Conservation (phyloP, 1,140 invertebrate species). For the Chrysopa pallens region DNA sequence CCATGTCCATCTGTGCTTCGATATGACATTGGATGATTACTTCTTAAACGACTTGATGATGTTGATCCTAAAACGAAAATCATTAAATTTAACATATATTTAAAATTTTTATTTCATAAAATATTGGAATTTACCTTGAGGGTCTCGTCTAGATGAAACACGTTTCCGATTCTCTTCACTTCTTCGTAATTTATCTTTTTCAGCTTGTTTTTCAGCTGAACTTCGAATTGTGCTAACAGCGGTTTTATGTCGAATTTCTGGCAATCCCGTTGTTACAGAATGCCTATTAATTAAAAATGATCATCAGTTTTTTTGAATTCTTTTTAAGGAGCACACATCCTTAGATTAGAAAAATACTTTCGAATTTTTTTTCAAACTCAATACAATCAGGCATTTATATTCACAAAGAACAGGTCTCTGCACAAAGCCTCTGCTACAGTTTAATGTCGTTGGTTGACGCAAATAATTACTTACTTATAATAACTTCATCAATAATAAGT, state of each 20-base stretch:
- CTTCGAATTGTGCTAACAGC: constrained; percentile 23
- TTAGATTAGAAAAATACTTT: no score
- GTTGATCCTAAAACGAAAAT: neutral
- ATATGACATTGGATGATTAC: neutral
- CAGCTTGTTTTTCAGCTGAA: constrained; percentile 18
- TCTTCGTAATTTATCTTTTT: constrained; percentile 10
- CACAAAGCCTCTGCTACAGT: no score
- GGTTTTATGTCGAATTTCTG: constrained; percentile 24
- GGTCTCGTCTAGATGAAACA: neutral
- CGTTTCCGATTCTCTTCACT: constrained; percentile 13
- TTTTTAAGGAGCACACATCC: neutral
- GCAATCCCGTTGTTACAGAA: constrained; percentile 8
- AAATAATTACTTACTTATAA: no score
- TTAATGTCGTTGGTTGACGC: no score
- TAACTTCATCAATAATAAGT: no score
- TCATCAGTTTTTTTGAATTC: no score
- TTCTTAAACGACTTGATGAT: neutral
- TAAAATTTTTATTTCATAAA: neutral
- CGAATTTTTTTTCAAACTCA: neutral
- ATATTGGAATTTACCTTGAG: neutral
- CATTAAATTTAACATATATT: neutral
- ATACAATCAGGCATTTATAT: neutral
- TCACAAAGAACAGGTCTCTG: neutral
- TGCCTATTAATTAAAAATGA: no score
- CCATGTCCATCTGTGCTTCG: no score